Conservation (phyloP, 2,113 vertebrate species). For the Calypte anna region DNA sequence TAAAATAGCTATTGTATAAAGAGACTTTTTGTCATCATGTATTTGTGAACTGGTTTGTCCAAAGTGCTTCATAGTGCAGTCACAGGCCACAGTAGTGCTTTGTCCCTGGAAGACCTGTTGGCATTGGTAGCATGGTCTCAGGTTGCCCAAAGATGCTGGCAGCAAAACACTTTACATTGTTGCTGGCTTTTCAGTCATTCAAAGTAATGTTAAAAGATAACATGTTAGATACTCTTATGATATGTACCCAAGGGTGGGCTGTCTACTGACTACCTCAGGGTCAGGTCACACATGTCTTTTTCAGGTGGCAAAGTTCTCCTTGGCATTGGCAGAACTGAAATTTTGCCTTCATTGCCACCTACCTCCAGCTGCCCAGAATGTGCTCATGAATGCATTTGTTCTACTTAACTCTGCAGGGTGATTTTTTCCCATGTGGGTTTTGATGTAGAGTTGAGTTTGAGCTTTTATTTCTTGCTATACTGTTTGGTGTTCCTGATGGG, state of each 20-base stretch:
- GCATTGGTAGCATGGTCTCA: not conserved
- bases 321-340: not conserved
- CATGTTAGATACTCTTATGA: not conserved
- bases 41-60: not conserved
- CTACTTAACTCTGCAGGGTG: not conserved
- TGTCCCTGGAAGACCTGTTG: not conserved
- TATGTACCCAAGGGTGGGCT: not conserved
- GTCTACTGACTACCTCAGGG: not conserved
- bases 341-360: not conserved
- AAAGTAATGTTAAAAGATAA: not conserved
- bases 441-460: not conserved
- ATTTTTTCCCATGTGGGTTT: not conserved
- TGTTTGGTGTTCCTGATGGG: not conserved
- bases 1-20: not conserved
- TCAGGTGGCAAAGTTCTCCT: not conserved
- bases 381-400: not conserved
- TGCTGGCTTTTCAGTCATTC: not conserved
- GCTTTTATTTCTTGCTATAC: not conserved
- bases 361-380: not conserved
- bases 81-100: not conserved
- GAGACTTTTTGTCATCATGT: not conserved
- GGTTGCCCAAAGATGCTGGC: not conserved
- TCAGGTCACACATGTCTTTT: rapidly evolving
- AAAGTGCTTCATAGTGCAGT: not conserved
- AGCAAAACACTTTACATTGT: not conserved